Percentiles rank a stretch among this genome's conserved stretches.
These are phyloP conservation scores for Limonius californicus DNA, from an alignment of 1,140 invertebrate genomes.

Conservation along the genomic window DNA sequence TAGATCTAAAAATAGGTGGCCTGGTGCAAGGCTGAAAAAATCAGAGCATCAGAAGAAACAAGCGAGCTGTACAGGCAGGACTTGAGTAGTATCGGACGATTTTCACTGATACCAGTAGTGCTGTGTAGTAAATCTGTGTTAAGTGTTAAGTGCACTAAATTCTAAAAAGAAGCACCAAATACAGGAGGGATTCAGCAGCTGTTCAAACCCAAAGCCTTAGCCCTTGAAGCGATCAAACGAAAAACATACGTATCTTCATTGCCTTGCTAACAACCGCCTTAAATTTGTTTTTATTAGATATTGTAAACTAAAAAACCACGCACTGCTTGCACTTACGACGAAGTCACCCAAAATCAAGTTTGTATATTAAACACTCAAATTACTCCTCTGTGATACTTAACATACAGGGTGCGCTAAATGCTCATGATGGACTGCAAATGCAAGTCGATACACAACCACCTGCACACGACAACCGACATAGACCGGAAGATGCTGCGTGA, in stretches of 20 bases:
- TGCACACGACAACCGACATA: constrained; percentile 34
- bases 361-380: not conserved
- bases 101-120: not conserved
- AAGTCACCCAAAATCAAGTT: not conserved
- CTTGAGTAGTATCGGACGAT: too few relatives aligned
- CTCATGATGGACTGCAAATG: constrained; percentile 22
- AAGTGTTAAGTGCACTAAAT: not conserved
- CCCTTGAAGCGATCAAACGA: not conserved
- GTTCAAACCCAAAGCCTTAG: not conserved
- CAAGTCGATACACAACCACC: constrained; percentile 22
- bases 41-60: constrained; percentile 5
- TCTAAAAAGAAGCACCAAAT: constrained; percentile 8
- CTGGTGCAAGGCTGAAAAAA: not conserved
- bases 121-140: not conserved
- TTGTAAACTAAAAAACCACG: not conserved
- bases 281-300: not conserved
- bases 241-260: constrained; percentile 11
- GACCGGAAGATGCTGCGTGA: constrained; percentile 70
- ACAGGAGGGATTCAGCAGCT: not conserved
- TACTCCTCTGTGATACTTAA: constrained; percentile 5
- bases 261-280: constrained; percentile 12
- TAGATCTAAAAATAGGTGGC: too few relatives aligned
- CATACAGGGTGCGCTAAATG: constrained; percentile 5
- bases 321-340: not conserved
- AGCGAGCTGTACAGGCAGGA: not conserved